phyloP scores from a whole-genome alignment of 2,888 invertebrate species.

The Lingula anatina region DNA sequence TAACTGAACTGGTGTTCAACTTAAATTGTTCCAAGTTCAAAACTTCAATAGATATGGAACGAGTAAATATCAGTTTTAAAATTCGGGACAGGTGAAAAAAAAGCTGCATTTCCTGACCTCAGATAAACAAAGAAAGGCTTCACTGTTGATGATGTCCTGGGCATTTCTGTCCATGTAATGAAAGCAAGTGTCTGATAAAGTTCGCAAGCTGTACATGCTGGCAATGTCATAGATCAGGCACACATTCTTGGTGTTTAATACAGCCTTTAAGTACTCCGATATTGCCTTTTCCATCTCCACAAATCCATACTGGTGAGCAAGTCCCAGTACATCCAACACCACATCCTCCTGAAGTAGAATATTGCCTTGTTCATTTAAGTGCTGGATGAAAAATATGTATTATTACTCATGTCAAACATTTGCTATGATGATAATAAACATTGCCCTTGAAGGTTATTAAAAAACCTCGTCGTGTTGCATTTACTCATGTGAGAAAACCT shows the following conservation, averaged over 20 bases:
- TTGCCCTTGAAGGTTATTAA: not conserved
- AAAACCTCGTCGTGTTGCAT: not conserved
- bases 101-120: constrained; percentile 59
- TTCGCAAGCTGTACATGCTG: constrained; percentile 62
- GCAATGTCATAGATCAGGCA: constrained; percentile 94
- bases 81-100: not conserved
- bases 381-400: too few relatives aligned
- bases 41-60: too few relatives aligned
- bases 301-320: constrained; percentile 96
- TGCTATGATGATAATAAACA: not conserved
- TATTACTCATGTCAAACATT: too few relatives aligned
- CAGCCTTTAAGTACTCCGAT: constrained; percentile 85
- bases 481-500: not conserved
- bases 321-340: constrained; percentile 65
- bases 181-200: constrained; percentile 72
- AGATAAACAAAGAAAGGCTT: constrained; percentile 78
- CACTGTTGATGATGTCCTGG: constrained; percentile 73
- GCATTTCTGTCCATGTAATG: constrained; percentile 89
- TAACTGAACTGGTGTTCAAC: too few relatives aligned
- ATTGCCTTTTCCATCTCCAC: constrained; percentile 84
- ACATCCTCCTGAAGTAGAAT: constrained; percentile 48
- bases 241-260: constrained; percentile 81
- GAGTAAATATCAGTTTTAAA: too few relatives aligned
- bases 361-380: too few relatives aligned
- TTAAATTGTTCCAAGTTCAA: too few relatives aligned